Evolutionary conservation across 2,888 invertebrate genomes (phyloP), one percentile per base, ranked within the genome.

Genomic region (Heliconius aoede): DNA sequence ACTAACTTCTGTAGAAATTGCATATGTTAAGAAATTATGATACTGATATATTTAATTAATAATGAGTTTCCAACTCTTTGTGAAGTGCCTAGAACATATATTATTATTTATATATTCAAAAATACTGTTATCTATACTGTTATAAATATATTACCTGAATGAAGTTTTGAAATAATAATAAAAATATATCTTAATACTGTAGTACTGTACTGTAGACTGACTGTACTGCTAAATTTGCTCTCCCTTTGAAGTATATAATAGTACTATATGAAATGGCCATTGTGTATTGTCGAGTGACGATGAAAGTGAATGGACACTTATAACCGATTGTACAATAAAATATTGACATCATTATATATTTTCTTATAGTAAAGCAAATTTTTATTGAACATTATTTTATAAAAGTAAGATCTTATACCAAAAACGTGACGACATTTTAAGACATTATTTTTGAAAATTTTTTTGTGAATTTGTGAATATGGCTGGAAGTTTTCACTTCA

Each of bases 181-280:
- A 51, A 18, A 55, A 21, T n/a, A 46, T 46, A 55, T 62, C 21
- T 62, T 21, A 62, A 62, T 18, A 30, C 30, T 62, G 8, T 30
- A 28, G n/a, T n/a, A 30, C 4, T 55, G 51, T 8, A 55, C n/a
- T n/a, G n/a, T n/a, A n/a, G n/a, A n/a, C n/a, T 1, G 51, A 55
- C 4, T 61, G 30, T n/a, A n/a, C 32, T n/a, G 1, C 13, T 64
- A 64, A 64, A 36, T 64, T 64, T 64, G 32, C 21, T 32, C 30
- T 32, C 62, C 62, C 11, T 32, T 64, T 64, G 64, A 64, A 15
- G n/a, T 64, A 64, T 13, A 32, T 64, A 64, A 64, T 64, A 36
- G 64, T 64, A 24, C 64, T 24, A 36, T 64, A 24, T 64, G 64
- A 64, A 64, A 36, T 64, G 64, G 64, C 64, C 24, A 64, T 64